Evolutionary conservation across 2,113 vertebrate genomes (phyloP), one percentile per base, ranked within the genome.

Genomic region (Anas platyrhynchos): DNA sequence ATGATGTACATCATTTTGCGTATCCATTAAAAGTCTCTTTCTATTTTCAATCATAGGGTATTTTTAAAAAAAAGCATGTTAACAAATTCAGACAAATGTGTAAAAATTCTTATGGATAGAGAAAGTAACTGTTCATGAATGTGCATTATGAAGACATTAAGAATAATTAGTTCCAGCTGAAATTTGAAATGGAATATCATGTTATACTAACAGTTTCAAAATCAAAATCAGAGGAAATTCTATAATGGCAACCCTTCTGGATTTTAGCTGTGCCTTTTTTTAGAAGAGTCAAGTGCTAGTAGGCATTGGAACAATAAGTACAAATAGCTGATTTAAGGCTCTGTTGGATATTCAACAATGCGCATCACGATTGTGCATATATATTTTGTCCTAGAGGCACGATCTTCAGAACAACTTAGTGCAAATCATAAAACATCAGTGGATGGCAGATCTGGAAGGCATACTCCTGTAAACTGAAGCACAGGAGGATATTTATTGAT

Each of bases 191-290:
- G 23, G 27, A 69, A 91, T 62, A 26, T 34, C 22, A 21, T 79
- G 8, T 29, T 93, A 6, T 50, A 86, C 74, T 69, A 91, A 73
- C 29, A 29, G 2, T 86, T 95, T 91, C 48, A 83, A 75, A 95
- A 86, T 91, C 48, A 83, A 75, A 95, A 86, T 34, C 7, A 59
- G 59, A 59, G 12, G 41, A 96, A 86, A 94, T 23, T 66, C 21
- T 88, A 5, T 59, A 48, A 27, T 76, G 71, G 31, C 63, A 41
- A 90, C 17, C 14, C 32, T 62, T 90, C 34, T 85, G 65, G 16
- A 46, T 96, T 90, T 22, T 74, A 56, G 71, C 38, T 73, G 55
- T 84, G 46, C 32, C 79, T 86, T 41, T 92, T 96, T 96, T 92
- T 96, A 94, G 67, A 96, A 93, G 29, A 80, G 10, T 54, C 46